A percentile compares a stretch with the other conserved stretches of the same genome.
phyloP scores from a whole-genome alignment of 2,888 invertebrate genomes.

The Thecocarcelia acutangulata region DNA sequence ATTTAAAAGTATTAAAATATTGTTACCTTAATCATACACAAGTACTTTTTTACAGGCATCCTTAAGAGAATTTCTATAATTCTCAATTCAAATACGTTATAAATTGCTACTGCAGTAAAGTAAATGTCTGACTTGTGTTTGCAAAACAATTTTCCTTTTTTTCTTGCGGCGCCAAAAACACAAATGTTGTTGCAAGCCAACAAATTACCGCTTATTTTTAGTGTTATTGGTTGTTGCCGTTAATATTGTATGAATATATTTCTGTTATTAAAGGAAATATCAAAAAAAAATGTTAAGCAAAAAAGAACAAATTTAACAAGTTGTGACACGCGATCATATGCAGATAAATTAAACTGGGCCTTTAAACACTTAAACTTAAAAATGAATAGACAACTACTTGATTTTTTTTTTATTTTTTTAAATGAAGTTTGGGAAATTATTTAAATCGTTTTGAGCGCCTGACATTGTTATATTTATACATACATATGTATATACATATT shows the following conservation, averaged over 20 bases:
- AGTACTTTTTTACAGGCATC: too few relatives aligned
- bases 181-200: too few relatives aligned
- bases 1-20: too few relatives aligned
- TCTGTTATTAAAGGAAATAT: constrained; percentile 32
- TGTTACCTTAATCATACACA: too few relatives aligned
- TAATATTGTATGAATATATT: background rate
- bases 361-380: constrained; percentile 26
- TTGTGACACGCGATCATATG: constrained; percentile 61
- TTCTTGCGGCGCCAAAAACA: too few relatives aligned
- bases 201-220: background rate
- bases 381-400: background rate
- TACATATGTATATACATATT: background rate
- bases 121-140: too few relatives aligned
- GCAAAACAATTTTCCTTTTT: too few relatives aligned
- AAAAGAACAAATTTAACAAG: constrained; percentile 35
- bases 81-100: too few relatives aligned
- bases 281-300: constrained; percentile 17
- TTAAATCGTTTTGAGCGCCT: constrained; percentile 39
- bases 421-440: constrained; percentile 22
- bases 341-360: constrained; percentile 43
- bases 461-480: background rate
- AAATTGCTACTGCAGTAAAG: too few relatives aligned
- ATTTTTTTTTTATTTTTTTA: background rate
- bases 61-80: too few relatives aligned
- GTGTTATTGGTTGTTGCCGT: background rate